Evolutionary conservation across 2,797 vertebrate genomes (phyloP), one percentile per base, ranked within the genome.

Genomic region (Falco novaeseelandiae): DNA sequence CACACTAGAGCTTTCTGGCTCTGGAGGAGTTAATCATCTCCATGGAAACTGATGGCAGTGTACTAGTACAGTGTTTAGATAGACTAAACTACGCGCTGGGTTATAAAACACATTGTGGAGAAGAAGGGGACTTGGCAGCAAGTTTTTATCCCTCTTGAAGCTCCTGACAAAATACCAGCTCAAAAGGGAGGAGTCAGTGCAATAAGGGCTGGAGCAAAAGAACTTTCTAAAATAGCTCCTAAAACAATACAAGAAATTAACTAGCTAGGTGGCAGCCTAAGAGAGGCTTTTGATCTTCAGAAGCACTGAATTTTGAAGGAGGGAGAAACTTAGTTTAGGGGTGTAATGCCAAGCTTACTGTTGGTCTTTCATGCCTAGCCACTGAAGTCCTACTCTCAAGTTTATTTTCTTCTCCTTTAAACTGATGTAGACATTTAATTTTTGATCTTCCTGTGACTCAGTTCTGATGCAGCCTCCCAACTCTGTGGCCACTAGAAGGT

Each of bases 41-140:
- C 98, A 99, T 99, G 98, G 98, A 97, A 98, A 99, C 98, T 81
- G 96, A 83, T 81, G 87, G 97, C 97, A 97, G 95, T 95, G 97
- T 94, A 97, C 93, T 97, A 97, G 92, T 61, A 79, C 92, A 95
- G 96, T 98, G 96, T 98, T 98, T 98, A 97, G 97, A 96, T 97
- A 98, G 97, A 97, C 97, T 97, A 96, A 97, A 98, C 97, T 98
- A 96, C 97, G 97, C 38, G 73, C 96, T 83, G 87, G 97, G 96
- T 97, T 98, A 98, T 98, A 98, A 98, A 98, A 98, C 93, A 95
- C 96, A 87, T 87, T 78, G 97, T 96, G 81, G 90, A 72, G 87
- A 96, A 97, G 96, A 95, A 97, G 94, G 76, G 83, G 86, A 96
- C 96, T 97, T 97, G 96, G 97, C 97, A 98, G 97, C 63, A 83